Evolutionary conservation across 1,140 invertebrate genomes (phyloP).

Genomic region (Pogonus chalceus): DNA sequence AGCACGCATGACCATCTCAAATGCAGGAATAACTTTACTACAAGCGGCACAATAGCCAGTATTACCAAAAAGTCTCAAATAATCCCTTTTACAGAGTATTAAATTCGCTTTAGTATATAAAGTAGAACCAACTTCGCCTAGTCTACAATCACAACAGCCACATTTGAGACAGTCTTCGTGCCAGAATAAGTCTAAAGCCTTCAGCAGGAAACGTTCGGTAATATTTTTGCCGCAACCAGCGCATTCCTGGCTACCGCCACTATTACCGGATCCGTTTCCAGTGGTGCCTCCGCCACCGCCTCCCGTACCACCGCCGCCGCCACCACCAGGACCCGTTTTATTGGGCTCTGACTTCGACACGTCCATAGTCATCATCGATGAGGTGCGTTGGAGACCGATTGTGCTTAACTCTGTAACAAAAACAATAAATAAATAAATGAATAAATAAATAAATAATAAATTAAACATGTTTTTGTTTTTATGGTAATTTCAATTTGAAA

Average conservation of each 20-base stretch:
- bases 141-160: constrained; percentile 90
- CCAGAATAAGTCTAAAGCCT: constrained; percentile 89
- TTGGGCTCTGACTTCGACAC: constrained; percentile 51
- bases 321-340: constrained; percentile 40
- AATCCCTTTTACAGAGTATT: constrained; percentile 95
- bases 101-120: constrained; percentile 94
- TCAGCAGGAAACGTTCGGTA: constrained; percentile 71
- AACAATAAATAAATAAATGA: not conserved
- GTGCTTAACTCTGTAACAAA: constrained; percentile 32
- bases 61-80: constrained; percentile 87
- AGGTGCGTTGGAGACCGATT: constrained; percentile 25
- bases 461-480: not conserved
- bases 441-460: not conserved
- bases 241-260: constrained; percentile 53
- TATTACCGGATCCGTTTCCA: constrained; percentile 13
- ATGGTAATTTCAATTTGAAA: not conserved
- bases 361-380: constrained; percentile 59
- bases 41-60: constrained; percentile 91
- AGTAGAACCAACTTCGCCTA: constrained; percentile 95
- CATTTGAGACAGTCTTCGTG: constrained; percentile 98
- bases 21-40: constrained; percentile 93
- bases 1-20: constrained; percentile 98
- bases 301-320: constrained; percentile 28
- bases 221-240: constrained; percentile 80
- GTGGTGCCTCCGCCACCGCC: constrained; percentile 16